These are phyloP conservation scores for Thalassoma bifasciatum DNA, from an alignment of 2,113 vertebrate genomes.

Conservation along the genomic window DNA sequence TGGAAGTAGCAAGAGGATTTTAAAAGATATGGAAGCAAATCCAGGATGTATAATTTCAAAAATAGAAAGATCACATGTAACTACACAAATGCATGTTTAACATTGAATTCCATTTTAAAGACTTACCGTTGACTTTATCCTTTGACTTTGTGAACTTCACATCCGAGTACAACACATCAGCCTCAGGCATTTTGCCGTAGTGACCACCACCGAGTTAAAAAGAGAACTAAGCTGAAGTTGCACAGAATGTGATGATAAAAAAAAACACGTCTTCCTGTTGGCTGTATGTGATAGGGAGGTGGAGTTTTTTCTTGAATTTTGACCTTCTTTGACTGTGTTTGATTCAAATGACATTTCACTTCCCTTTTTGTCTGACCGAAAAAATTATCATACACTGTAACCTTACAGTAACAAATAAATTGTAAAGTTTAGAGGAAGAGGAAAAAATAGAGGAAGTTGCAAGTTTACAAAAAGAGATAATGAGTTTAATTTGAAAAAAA, in stretches of 20 bases:
- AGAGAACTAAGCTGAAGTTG: background rate
- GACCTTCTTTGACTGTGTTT: too few species aligned
- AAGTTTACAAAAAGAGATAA: too few species aligned
- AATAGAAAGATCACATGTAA: background rate
- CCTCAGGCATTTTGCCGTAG: conserved; percentile 41
- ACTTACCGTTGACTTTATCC: conserved; percentile 28
- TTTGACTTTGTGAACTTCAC: conserved; percentile 27
- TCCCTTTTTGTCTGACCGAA: background rate
- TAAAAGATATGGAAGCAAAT: too few species aligned
- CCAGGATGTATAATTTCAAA: background rate
- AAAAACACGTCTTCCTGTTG: conserved; percentile 1
- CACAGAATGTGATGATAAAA: too few species aligned
- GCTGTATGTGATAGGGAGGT: background rate
- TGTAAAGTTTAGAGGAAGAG: too few species aligned
- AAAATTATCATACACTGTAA: too few species aligned
- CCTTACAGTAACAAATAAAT: too few species aligned
- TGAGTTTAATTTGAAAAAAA: too few species aligned
- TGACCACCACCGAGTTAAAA: background rate
- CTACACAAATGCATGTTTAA: background rate
- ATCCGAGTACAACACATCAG: conserved; percentile 44
- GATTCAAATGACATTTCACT: background rate
- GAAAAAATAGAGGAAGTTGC: too few species aligned
- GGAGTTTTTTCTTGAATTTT: too few species aligned
- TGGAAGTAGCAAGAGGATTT: too few species aligned
- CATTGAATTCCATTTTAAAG: background rate